Conservation (phyloP, 2,113 vertebrate species). For the Alethe diademata region DNA sequence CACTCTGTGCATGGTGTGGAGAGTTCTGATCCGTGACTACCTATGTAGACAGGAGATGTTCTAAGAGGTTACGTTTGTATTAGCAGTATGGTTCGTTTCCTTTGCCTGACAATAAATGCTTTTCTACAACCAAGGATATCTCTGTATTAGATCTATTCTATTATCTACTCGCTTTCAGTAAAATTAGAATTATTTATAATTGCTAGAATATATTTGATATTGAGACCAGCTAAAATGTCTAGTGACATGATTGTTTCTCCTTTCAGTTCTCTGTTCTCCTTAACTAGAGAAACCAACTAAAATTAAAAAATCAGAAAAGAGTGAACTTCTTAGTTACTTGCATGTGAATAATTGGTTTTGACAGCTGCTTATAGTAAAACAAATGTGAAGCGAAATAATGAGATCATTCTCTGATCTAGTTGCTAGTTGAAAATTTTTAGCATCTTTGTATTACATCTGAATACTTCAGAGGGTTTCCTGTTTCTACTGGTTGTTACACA, state of each 20-base stretch:
- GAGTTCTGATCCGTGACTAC: not conserved
- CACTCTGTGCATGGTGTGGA: not conserved
- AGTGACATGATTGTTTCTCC: not conserved
- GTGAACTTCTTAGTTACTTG: not conserved
- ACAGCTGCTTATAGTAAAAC: not conserved
- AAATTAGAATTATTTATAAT: not conserved
- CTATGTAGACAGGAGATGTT: not conserved
- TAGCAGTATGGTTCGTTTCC: not conserved
- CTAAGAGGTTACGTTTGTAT: not conserved
- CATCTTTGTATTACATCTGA: not conserved
- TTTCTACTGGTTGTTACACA: not conserved
- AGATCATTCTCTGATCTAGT: not conserved
- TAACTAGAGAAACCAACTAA: not conserved
- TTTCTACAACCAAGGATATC: not conserved
- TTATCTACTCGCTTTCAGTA: not conserved
- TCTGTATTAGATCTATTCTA: not conserved
- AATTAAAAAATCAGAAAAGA: not conserved
- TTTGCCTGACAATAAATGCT: not conserved
- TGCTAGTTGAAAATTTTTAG: not conserved
- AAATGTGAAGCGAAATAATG: not conserved
- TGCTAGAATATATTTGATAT: not conserved
- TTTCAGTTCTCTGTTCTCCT: not conserved
- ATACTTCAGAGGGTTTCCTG: not conserved
- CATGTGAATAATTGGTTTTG: not conserved
- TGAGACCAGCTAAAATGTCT: not conserved